Base-by-base conservation (phyloP, 92 coral and sea anemone genomes). In the Epizoanthus fatuus region DNA sequence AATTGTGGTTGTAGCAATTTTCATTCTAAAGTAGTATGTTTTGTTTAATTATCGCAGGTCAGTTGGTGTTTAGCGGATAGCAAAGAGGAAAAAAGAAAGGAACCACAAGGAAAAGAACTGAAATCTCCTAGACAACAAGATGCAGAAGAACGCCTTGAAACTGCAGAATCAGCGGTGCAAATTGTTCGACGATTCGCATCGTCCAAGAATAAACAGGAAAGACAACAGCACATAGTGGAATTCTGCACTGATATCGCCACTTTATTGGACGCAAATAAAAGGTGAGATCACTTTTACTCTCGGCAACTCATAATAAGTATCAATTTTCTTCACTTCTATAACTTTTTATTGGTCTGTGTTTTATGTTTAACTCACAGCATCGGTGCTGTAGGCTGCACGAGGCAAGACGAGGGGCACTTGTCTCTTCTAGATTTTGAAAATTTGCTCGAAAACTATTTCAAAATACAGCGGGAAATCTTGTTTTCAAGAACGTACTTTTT, bases 191-290 rank as follows among this genome's bases (percentile, higher is more conserved):
- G 72, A 65, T 85, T 87, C 73, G 85, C 89, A 29, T 51, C 65
- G 59, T 85, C 69, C 13, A 87, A 72, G 35, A 74, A 80, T 83
- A 90, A 87, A 7, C 86, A 85, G 14, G 90, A 88, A 14, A 72
- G 82, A 15, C 78, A 90, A 45, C 88, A 89, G 45, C 87, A 91
- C 7, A 79, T 90, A 42, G 89, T 95, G n/a, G 90, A 93, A 9
- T 63, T 95, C 51, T 93, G 97, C 73, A 95, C 98, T 54, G 98
- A 95, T 14, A 91, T 93, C 19, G 96, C 98, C 9, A 83, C 81
- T 16, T 76, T 89, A 25, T 55, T 95, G 45, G 93, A 95, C 60
- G 79, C 83, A 29, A 91, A 93, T 47, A 81, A 84, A 55, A 82
- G 90, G 96, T 93, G 75, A 63, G 78, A 44, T 13, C 20, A 40